A percentile compares a stretch with the other conserved stretches of the same genome.
phyloP scores from a whole-genome alignment of 2,888 invertebrate species.

The Tipula lateralis region DNA sequence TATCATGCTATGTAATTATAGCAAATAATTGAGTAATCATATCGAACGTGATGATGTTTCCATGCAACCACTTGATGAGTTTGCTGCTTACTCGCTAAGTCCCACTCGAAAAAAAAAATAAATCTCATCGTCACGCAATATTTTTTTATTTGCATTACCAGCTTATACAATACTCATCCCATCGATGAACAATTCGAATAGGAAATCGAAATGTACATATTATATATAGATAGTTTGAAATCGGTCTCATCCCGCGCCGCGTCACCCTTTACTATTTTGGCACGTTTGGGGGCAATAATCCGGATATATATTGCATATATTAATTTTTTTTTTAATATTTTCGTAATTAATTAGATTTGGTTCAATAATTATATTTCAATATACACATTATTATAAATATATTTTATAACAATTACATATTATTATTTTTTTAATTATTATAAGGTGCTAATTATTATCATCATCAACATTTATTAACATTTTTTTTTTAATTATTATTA shows the following conservation, averaged over 20 bases:
- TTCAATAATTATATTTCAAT: background rate
- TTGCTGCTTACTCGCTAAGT: background rate
- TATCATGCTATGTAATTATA: background rate
- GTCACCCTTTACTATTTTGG: background rate
- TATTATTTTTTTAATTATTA: background rate
- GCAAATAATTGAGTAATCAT: background rate
- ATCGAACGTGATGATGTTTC: background rate
- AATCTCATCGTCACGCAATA: background rate
- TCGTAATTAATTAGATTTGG: background rate
- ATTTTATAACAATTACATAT: background rate
- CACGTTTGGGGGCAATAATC: background rate
- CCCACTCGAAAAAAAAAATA: background rate
- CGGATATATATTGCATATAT: background rate
- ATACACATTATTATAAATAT: background rate
- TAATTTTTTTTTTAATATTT: background rate
- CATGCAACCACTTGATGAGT: background rate
- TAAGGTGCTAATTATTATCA: background rate
- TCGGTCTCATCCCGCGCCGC: background rate
- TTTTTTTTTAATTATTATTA: background rate
- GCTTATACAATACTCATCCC: background rate
- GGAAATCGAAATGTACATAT: background rate
- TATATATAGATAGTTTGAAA: background rate
- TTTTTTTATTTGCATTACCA: background rate
- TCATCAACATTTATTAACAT: background rate
- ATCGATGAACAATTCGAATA: background rate